Evolutionary conservation across 2,888 invertebrate species (phyloP).

Genomic region (Mesodorylaimus sp.): DNA sequence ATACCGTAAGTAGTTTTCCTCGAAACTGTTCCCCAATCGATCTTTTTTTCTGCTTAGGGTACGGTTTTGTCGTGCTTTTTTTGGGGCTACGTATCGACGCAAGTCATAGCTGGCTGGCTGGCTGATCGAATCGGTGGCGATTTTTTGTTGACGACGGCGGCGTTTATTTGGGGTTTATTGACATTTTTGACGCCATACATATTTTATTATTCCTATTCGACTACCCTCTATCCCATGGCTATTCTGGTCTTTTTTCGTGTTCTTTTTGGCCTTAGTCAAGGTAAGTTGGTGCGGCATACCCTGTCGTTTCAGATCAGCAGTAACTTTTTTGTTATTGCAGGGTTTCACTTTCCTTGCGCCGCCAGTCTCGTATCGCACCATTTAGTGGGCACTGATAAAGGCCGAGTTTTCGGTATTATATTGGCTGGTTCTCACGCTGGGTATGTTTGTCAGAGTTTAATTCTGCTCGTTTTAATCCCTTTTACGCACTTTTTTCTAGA

Average conservation of each 20-base stretch:
- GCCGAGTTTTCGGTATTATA: conserved; percentile 47
- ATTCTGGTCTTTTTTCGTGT: conserved; percentile 44
- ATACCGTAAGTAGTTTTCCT: conserved; percentile 32
- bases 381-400: conserved; percentile 45
- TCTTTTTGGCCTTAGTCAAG: conserved; percentile 47
- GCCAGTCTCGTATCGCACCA: conserved; percentile 49
- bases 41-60: conserved; percentile 32
- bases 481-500: conserved; percentile 32
- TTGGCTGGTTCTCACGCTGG: conserved; percentile 43
- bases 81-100: conserved; percentile 52
- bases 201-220: conserved; percentile 35
- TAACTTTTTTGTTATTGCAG: no score
- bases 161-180: conserved; percentile 33
- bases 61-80: conserved; percentile 51
- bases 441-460: conserved; percentile 19
- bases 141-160: conserved; percentile 44
- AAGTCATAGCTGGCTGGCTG: conserved; percentile 36
- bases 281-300: no score
- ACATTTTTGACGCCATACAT: conserved; percentile 25
- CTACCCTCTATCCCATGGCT: conserved; percentile 36
- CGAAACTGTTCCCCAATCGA: not conserved
- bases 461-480: not conserved
- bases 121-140: conserved; percentile 45
- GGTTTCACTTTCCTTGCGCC: conserved; percentile 50
- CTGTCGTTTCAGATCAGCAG: no score